Percentiles rank a stretch among this genome's conserved stretches.
These are phyloP conservation scores for Montipora efflorescens DNA, from an alignment of 64 coral and sea anemone genomes.

Conservation along the genomic window DNA sequence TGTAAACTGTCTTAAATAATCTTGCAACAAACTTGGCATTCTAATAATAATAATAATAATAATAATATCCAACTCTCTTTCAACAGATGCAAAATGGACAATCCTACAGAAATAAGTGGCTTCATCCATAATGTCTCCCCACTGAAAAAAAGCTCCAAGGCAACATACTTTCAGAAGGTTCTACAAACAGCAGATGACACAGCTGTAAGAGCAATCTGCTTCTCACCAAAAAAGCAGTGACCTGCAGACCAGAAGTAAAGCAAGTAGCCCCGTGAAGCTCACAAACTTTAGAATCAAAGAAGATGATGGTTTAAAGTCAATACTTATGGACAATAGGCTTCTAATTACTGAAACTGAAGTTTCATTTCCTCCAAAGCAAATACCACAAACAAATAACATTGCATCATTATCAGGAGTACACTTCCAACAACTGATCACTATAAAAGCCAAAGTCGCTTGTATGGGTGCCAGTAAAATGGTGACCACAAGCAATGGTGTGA, in stretches of 20 bases:
- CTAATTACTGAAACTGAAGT: slow-evolving; percentile 14
- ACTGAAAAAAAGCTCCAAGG: too few relatives aligned
- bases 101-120: slow-evolving; percentile 36
- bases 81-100: slow-evolving; percentile 57
- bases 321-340: slow-evolving; percentile 54
- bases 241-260: slow-evolving; percentile 46
- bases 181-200: too few relatives aligned
- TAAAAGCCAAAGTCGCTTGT: slow-evolving; percentile 25
- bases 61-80: not conserved
- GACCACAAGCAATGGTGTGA: slow-evolving; percentile 52
- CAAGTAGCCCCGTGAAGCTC: slow-evolving; percentile 43
- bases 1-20: too few relatives aligned
- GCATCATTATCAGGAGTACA: slow-evolving; percentile 59
- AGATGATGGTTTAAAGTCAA: not conserved
- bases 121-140: not conserved
- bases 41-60: not conserved
- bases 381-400: slow-evolving; percentile 36
- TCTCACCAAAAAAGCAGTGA: slow-evolving; percentile 54
- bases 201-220: slow-evolving; percentile 47
- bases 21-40: too few relatives aligned
- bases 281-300: slow-evolving; percentile 51
- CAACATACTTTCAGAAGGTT: too few relatives aligned
- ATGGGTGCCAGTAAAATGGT: slow-evolving; percentile 49
- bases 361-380: slow-evolving; percentile 43
- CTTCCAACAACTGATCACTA: slow-evolving; percentile 62